Conservation (phyloP, 1,140 invertebrate genomes). For the Drosophila ambigua region DNA sequence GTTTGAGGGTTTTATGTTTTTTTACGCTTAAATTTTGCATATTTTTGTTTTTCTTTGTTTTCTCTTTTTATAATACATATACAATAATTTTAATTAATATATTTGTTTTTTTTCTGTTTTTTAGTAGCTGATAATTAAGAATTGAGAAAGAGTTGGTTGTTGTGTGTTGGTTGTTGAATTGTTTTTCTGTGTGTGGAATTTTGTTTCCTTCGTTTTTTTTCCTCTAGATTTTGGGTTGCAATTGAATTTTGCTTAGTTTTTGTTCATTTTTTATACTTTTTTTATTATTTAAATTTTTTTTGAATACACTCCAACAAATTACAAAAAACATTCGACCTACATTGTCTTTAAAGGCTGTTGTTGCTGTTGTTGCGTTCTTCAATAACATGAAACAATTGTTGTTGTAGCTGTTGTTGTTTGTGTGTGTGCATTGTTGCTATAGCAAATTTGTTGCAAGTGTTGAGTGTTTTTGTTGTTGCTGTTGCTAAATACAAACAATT, state of each 20-base stretch:
- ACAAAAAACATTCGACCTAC: slow-evolving; percentile 71
- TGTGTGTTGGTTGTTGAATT: slow-evolving; percentile 17
- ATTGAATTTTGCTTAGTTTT: slow-evolving; percentile 30
- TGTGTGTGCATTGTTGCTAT: slow-evolving; percentile 56
- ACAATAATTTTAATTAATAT: slow-evolving; percentile 64
- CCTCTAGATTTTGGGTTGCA: slow-evolving; percentile 17
- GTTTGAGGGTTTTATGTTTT: slow-evolving; percentile 49
- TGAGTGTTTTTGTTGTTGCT: slow-evolving; percentile 13
- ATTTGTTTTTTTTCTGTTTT: slow-evolving; percentile 46
- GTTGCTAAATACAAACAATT: slow-evolving; percentile 60
- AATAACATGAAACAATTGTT: slow-evolving; percentile 54
- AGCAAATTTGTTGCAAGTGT: slow-evolving; percentile 24
- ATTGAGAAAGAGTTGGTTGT: slow-evolving; percentile 59
- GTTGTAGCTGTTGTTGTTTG: slow-evolving; percentile 28
- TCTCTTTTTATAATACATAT: slow-evolving; percentile 58
- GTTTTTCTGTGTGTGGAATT: slow-evolving; percentile 34
- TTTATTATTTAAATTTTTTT: slow-evolving; percentile 43
- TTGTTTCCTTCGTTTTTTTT: slow-evolving; percentile 29
- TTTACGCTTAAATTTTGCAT: slow-evolving; percentile 57
- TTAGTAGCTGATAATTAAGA: slow-evolving; percentile 73
- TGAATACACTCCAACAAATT: slow-evolving; percentile 62
- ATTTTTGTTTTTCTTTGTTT: slow-evolving; percentile 42
- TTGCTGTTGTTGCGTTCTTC: slow-evolving; percentile 42
- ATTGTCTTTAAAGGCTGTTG: slow-evolving; percentile 47
- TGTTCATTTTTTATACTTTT: slow-evolving; percentile 21